Evolutionary conservation across 2,888 invertebrate species (phyloP), one percentile per base, ranked within the genome.

Genomic region (Oxyteleia sp.): DNA sequence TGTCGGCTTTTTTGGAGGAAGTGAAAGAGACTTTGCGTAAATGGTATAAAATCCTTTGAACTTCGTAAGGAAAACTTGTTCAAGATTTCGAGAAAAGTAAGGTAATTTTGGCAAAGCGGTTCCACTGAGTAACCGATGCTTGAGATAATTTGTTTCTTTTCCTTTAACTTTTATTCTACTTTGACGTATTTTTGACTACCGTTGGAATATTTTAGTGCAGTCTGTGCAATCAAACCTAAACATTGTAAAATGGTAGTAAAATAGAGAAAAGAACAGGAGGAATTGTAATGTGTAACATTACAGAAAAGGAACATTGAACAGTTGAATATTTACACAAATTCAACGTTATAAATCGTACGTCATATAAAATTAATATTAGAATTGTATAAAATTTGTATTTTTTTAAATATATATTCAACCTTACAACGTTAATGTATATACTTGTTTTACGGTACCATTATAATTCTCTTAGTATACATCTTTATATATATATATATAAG

Each of bases 311-410:
- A 63, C 47, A 63, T 47, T 63, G 18, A 26, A 47, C 8, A 32
- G 29, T 32, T 47, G 47, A 45, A 47, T 63, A 63, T 63, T 18
- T 63, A 47, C 63, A 63, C 15, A 61, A 61, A 43, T 45, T 11
- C 45, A 16, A 5, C 23, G 3, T 45, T 61, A 45, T 7, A 45
- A 35, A 61, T 41, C 16, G 61, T 61, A 29, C 61, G 8, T 61
- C 45, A 47, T 63, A 63, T 29, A 63, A 63, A 63, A 63, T 47
- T 63, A 63, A 63, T 47, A n/a, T 63, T 61, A 47, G 20, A 47
- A 63, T 61, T 47, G 47, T 47, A 63, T 47, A 63, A 63, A 63
- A 59, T 59, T 47, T 63, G 29, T 47, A n/a, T 29, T 15, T 43
- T 29, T n/a, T 26, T 45, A 29, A 32, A 18, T 18, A 45, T 64